Base-by-base conservation (phyloP, 2,113 vertebrate genomes). In the Mormyrus iriodes region DNA sequence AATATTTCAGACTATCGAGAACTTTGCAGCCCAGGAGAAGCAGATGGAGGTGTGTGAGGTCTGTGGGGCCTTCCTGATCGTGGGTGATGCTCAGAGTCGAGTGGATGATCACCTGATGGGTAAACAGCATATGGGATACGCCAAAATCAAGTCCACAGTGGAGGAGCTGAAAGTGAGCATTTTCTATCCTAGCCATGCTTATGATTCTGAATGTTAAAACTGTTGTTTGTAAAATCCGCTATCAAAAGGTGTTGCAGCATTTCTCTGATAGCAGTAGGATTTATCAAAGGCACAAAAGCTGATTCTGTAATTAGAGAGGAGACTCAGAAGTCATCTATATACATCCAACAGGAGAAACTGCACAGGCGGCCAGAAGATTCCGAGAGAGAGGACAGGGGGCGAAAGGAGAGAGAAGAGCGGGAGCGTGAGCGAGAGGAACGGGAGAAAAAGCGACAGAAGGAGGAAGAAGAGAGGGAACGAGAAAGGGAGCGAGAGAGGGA, bases 31-130 rank as follows among this genome's bases (percentile, higher is more conserved):
- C 84, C 98, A 99, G 93, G 98, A 99, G 95, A 99, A 99, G 93
- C 98, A 99, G 93, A 99, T 99, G 98, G 98, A 99, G 95, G 98
- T 99, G 91, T 99, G 98, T 92, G 98, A 99, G 95, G 98, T 99
- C 55, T 99, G 98, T 91, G 98, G 98, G 91, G 98, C 98, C 86
- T 99, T 99, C 94, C 96, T 99, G 93, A 99, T 99, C 61, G 98
- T 99, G 79, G 98, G 98, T 69, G 98, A 99, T 85, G 98, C 98
- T 61, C 98, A 99, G 93, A 99, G 98, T 90, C 94, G 98, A 61
- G 98, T 99, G 92, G 98, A 99, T 53, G 98, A 99, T 93, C 98
- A 99, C 93, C 95, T 99, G 93, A 99, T 99, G 98, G 98, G 98
- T 91, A 99, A 99, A 91, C 98, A 99, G 90, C 98, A 99, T 94